A percentile compares a stretch with the other conserved stretches of the same genome.
phyloP scores from a whole-genome alignment of 92 coral and sea anemone genomes.

The Paragorgia papillata region DNA sequence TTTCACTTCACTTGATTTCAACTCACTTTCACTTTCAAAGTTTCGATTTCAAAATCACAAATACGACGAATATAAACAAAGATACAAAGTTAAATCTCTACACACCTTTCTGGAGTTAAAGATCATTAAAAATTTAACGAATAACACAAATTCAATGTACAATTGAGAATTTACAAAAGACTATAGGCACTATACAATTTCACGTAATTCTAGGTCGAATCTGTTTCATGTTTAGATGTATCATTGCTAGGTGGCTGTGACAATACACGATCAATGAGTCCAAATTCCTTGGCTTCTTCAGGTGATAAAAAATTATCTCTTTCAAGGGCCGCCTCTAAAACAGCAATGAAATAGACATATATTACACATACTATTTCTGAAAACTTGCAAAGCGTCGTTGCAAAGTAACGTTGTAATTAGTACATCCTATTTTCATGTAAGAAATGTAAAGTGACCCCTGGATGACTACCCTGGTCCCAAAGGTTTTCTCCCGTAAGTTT shows the following conservation, averaged over 20 bases:
- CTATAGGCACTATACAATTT: no score
- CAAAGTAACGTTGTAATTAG: no score
- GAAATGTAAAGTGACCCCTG: no score
- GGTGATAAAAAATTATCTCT: slow-evolving; percentile 97
- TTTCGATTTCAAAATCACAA: neutral
- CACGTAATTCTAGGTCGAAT: neutral
- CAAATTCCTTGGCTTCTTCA: slow-evolving; percentile 95
- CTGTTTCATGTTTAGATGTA: neutral
- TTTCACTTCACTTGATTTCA: no score
- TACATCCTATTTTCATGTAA: neutral
- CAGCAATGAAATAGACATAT: slow-evolving; percentile 1
- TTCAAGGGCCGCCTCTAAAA: slow-evolving; percentile 88
- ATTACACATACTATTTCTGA: neutral
- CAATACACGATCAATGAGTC: slow-evolving; percentile 88
- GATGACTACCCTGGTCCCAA: no score
- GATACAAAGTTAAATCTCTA: neutral
- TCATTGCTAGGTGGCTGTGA: slow-evolving; percentile 80
- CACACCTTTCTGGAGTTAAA: no score
- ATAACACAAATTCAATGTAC: no score
- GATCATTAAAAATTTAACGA: no score
- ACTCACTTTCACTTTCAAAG: no score
- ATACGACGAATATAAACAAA: neutral
- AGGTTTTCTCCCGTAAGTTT: no score
- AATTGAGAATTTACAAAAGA: no score
- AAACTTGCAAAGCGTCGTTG: no score